Conservation (phyloP, 2,113 vertebrate species). For the Sylvia atricapilla region DNA sequence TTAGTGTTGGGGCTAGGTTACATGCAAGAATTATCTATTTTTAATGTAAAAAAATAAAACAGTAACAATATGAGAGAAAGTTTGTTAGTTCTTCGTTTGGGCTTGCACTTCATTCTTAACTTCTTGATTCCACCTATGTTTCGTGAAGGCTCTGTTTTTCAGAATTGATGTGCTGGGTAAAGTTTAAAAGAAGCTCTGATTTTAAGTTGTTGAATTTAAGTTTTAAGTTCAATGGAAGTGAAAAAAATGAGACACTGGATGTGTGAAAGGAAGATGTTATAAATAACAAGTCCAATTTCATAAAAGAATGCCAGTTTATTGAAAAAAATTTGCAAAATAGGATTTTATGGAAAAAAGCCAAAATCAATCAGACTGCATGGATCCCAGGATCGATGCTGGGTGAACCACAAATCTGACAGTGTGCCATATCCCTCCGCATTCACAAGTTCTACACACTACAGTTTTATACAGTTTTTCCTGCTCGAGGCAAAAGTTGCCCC, state of each 20-base stretch:
- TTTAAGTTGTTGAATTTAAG: background rate
- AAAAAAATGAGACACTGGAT: background rate
- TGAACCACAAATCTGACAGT: no score
- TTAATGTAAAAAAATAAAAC: background rate
- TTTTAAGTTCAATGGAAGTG: background rate
- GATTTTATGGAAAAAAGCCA: no score
- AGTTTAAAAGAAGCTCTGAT: conserved; percentile 37
- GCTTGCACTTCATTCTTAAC: conserved; percentile 18
- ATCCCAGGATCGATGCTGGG: no score
- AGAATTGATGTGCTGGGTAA: background rate
- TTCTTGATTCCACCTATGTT: conserved; percentile 22
- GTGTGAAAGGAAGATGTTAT: conserved; percentile 11
- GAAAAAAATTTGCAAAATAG: no score
- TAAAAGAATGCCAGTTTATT: no score
- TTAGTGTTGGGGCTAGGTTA: background rate
- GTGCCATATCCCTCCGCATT: no score
- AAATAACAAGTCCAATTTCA: no score
- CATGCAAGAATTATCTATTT: conserved; percentile 42
- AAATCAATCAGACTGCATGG: no score
- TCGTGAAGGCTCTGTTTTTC: conserved; percentile 40
- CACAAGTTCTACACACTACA: no score
- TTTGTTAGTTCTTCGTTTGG: conserved; percentile 56
- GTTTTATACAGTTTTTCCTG: no score
- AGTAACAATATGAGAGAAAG: background rate
- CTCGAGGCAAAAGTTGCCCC: no score